Conservation (phyloP, 2,888 invertebrate species). For the Drosophila picticornis region DNA sequence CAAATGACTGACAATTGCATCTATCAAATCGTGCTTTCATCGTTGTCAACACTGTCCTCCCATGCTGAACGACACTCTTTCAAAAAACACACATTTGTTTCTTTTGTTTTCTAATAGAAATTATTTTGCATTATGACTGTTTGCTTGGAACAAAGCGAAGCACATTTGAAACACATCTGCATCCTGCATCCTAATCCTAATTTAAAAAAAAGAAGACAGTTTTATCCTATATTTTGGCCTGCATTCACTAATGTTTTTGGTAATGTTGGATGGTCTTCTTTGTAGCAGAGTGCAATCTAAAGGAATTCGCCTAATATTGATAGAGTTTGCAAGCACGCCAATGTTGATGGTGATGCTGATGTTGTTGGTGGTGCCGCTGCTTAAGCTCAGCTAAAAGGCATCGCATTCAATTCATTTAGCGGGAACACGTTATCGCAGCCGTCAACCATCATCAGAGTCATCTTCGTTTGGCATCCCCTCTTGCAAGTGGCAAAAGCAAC, state of each 20-base stretch:
- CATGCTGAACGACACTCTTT: neutral
- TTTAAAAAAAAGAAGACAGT: neutral
- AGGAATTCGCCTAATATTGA: conserved; percentile 22
- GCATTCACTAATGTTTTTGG: neutral
- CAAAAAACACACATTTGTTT: neutral
- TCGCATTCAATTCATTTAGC: conserved; percentile 73
- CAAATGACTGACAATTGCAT: conserved; percentile 14
- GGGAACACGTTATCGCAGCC: conserved; percentile 61
- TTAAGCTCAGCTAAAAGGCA: conserved; percentile 72
- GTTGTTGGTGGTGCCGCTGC: conserved; percentile 41
- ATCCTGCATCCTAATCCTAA: neutral
- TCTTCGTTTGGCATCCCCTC: conserved; percentile 28
- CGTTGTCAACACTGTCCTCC: conserved; percentile 24
- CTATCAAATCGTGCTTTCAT: conserved; percentile 12
- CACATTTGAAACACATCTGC: neutral
- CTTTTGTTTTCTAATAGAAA: neutral
- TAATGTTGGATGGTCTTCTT: neutral
- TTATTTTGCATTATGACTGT: neutral
- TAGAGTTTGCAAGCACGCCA: conserved; percentile 16
- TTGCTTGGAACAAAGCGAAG: neutral
- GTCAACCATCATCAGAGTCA: conserved; percentile 56
- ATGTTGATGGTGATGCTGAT: conserved; percentile 14
- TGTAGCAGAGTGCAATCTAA: conserved; percentile 43
- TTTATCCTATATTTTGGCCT: neutral
- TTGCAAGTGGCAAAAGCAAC: conserved; percentile 19